A percentile compares a stretch with the other conserved stretches of the same genome.
Conservation (phyloP, 2,888 invertebrate species). For the Diarsia mendica region DNA sequence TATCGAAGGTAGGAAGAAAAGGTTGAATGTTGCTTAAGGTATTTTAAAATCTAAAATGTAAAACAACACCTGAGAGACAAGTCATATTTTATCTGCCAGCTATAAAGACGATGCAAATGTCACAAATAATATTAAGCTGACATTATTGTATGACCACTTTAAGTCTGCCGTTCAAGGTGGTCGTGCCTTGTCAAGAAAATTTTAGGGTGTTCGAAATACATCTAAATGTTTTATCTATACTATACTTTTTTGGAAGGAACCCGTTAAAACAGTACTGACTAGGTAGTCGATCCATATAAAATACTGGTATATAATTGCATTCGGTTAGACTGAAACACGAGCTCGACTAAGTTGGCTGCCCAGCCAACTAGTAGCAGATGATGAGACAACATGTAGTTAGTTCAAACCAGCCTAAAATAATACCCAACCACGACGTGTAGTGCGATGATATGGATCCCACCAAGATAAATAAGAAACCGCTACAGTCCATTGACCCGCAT, state of each 20-base stretch:
- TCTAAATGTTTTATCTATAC: too few species aligned
- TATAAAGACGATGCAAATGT: background rate
- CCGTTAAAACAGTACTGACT: too few species aligned
- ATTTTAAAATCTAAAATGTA: slow-evolving; percentile 5
- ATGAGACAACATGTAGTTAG: background rate
- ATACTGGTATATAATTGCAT: too few species aligned
- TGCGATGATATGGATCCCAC: slow-evolving; percentile 13
- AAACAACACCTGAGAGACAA: background rate
- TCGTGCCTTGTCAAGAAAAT: too few species aligned
- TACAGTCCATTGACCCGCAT: slow-evolving; percentile 11
- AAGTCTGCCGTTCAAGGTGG: background rate
- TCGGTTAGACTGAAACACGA: background rate
- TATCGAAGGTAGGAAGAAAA: slow-evolving; percentile 17
- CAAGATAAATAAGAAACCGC: slow-evolving; percentile 36
- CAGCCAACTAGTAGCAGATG: too few species aligned
- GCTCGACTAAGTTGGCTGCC: background rate
- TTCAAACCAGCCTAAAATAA: slow-evolving; percentile 9
- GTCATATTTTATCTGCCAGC: background rate
- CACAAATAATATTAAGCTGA: background rate
- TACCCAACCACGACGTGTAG: background rate
- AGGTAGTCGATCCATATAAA: too few species aligned
- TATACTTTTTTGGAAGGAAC: too few species aligned
- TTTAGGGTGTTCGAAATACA: too few species aligned
- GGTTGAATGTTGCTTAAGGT: slow-evolving; percentile 13
- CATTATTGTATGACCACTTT: background rate